These are phyloP conservation scores for Cotesia typhae DNA, from an alignment of 1,140 invertebrate genomes.

Conservation along the genomic window DNA sequence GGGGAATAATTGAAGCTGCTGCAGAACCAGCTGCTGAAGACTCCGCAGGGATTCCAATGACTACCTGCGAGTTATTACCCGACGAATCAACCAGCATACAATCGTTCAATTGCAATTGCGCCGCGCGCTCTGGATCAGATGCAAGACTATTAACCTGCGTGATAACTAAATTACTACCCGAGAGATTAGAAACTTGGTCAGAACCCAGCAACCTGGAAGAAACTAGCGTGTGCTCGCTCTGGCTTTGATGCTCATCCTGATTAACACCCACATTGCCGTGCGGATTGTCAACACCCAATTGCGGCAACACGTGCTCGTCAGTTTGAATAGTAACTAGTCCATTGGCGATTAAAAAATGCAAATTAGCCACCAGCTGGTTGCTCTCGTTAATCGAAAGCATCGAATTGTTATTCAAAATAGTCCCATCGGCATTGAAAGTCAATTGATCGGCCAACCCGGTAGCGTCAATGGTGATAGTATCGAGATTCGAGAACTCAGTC, in stretches of 20 bases:
- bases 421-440: constrained; percentile 48
- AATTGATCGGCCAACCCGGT: constrained; percentile 47
- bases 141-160: constrained; percentile 25
- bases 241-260: no score
- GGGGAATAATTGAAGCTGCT: not conserved
- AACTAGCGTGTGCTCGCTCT: no score
- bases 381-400: constrained; percentile 50
- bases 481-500: constrained; percentile 39
- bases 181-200: no score
- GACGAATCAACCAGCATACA: constrained; percentile 37
- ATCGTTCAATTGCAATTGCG: constrained; percentile 39
- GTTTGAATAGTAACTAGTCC: constrained; percentile 55
- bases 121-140: not conserved
- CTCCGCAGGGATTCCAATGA: constrained; percentile 18
- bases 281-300: constrained; percentile 12
- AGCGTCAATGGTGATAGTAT: constrained; percentile 46
- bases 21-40: constrained; percentile 1
- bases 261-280: no score
- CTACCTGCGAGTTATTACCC: not conserved
- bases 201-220: no score
- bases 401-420: constrained; percentile 47
- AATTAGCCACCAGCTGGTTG: constrained; percentile 55
- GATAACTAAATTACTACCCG: constrained; percentile 20
- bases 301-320: constrained; percentile 46
- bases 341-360: constrained; percentile 53